Evolutionary conservation across 2,888 invertebrate genomes (phyloP), one percentile per base, ranked within the genome.

Genomic region (Mamestra brassicae): DNA sequence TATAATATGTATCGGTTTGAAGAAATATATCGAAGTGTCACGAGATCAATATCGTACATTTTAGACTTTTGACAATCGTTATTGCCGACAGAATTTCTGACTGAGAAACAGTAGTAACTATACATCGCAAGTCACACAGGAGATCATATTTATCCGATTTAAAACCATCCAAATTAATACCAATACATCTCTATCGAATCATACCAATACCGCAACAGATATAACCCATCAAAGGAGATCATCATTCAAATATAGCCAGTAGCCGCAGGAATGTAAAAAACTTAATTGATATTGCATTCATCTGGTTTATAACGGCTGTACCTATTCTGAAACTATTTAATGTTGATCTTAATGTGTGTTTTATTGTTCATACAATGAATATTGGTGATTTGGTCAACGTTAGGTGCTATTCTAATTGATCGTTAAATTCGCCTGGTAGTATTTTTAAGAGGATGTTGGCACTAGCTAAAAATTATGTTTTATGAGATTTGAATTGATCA

Each of bases 151-250:
- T 17, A 58, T 47, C 36, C 15, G 1, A 45, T 38, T 47, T 11
- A 10, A 26, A 58, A 63, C 36, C 17, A 63, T 50, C 58, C 5
- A 52, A 36, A 60, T 52, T 26, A 52, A 42, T 26, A 66, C 58
- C 17, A 66, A 73, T 74, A 38, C 50, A 13, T 62, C 58, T 54
- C 3, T n/a, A 71, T 68, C 45, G 4, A 71, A 74, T 58, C 47
- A 67, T 55, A 57, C 50, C 61, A 55, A 69, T 26, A 55, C 36
- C 7, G 17, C 15, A 50, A 64, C 64, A 78, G 61, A 70, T 71
- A 83, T 55, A 68, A 10, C 61, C 71, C 68, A 80, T 81, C 75
- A 79, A 81, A 71, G 62, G 45, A 71, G 80, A 71, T 60, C 84
- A 74, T 75, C 50, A 63, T 71, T 66, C 62, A 63, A 60, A 66